phyloP scores from a whole-genome alignment of 2,113 vertebrate species.

The Lophochroa leadbeateri region DNA sequence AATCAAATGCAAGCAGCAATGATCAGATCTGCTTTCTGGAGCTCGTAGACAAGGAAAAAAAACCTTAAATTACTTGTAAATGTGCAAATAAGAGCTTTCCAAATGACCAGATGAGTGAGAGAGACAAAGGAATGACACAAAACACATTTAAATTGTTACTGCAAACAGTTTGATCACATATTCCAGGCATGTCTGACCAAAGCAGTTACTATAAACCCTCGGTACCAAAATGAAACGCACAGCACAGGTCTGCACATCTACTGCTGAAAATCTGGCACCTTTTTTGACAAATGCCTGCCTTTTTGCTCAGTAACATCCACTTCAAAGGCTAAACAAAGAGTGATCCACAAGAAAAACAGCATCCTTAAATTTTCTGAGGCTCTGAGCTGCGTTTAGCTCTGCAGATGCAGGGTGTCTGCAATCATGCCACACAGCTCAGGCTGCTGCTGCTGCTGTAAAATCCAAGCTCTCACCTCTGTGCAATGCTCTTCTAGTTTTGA shows the following conservation, averaged over 20 bases:
- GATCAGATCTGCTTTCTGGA: neutral
- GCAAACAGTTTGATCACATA: constrained; percentile 17
- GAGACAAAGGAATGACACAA: neutral
- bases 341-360: neutral
- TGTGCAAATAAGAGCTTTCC: constrained; percentile 36
- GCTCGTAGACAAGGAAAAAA: neutral
- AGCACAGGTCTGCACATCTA: neutral
- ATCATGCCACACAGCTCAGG: neutral
- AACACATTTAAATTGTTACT: neutral
- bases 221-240: neutral
- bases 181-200: constrained; percentile 43
- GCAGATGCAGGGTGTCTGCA: neutral
- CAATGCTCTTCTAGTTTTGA: neutral
- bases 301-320: neutral
- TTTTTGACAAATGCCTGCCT: neutral
- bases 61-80: neutral
- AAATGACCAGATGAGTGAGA: constrained; percentile 20
- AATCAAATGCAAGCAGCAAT: constrained; percentile 26
- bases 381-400: neutral
- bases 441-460: constrained; percentile 10
- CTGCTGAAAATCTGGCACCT: neutral
- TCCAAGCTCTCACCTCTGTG: neutral
- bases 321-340: constrained; percentile 23
- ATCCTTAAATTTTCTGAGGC: neutral
- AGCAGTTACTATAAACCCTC: neutral